Evolutionary conservation across 2,888 invertebrate genomes (phyloP).

Genomic region (Netelia inedita): DNA sequence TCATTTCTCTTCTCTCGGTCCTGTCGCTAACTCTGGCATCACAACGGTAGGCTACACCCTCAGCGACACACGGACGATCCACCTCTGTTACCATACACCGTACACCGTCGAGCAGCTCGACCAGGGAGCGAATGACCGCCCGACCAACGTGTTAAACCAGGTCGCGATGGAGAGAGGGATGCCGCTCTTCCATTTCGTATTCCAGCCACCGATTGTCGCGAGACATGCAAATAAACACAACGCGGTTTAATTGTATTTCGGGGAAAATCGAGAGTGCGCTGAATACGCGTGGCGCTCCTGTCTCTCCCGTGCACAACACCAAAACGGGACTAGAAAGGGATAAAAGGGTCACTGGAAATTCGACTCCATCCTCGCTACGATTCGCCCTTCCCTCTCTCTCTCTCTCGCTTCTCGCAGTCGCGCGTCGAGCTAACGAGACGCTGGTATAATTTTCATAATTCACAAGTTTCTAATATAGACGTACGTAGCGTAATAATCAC

Average conservation of each 20-base stretch:
- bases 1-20: slow-evolving; percentile 52
- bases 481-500: too few relatives aligned
- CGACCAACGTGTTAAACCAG: not conserved
- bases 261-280: slow-evolving; percentile 58
- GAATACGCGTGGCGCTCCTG: slow-evolving; percentile 20
- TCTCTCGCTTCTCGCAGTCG: slow-evolving; percentile 33
- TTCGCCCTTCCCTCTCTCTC: slow-evolving; percentile 37
- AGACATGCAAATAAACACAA: slow-evolving; percentile 73
- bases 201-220: slow-evolving; percentile 67
- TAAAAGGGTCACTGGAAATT: too few relatives aligned
- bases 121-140: slow-evolving; percentile 5
- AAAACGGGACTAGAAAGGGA: not conserved
- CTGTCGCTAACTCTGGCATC: slow-evolving; percentile 9
- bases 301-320: not conserved
- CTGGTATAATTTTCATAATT: not conserved
- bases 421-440: slow-evolving; percentile 30
- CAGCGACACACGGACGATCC: not conserved
- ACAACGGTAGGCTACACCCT: not conserved
- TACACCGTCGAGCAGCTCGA: not conserved
- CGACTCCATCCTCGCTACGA: not conserved
- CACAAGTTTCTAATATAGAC: not conserved
- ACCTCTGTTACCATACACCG: too few relatives aligned
- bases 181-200: slow-evolving; percentile 69
- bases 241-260: slow-evolving; percentile 58
- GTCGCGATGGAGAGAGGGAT: not conserved